Evolutionary conservation across 2,888 invertebrate species (phyloP).

Genomic region (Oxytorus armatus): DNA sequence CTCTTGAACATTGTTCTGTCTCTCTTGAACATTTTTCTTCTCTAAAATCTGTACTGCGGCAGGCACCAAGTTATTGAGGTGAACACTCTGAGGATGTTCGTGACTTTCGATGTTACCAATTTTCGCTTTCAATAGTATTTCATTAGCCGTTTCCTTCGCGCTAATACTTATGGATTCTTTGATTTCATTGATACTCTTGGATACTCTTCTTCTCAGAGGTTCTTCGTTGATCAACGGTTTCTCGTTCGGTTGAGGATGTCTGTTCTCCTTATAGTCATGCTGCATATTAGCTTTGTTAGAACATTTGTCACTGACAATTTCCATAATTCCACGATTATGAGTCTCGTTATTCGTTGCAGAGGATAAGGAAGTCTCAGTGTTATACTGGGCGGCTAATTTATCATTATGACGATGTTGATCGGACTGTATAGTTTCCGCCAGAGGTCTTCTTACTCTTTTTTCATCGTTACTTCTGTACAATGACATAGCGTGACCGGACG

Average conservation of each 20-base stretch:
- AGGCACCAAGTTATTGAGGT: no score
- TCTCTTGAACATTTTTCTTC: constrained; percentile 47
- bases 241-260: constrained; percentile 48
- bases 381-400: constrained; percentile 10
- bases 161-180: not conserved
- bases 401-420: constrained; percentile 26
- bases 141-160: not conserved
- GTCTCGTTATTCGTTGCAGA: constrained; percentile 24
- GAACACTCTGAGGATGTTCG: no score
- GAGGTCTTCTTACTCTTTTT: constrained; percentile 73
- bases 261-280: constrained; percentile 73
- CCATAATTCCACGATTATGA: not conserved
- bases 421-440: constrained; percentile 74
- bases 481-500: constrained; percentile 68
- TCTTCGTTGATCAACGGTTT: constrained; percentile 38
- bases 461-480: constrained; percentile 68
- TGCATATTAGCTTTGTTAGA: constrained; percentile 20
- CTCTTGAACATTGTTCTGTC: constrained; percentile 71
- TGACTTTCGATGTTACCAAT: no score
- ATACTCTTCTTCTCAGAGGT: not conserved
- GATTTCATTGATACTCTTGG: not conserved
- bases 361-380: not conserved
- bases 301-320: not conserved
- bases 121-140: constrained; percentile 20
- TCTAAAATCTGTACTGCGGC: constrained; percentile 22